Evolutionary conservation across 2,888 invertebrate species (phyloP).

Genomic region (Eupithecia dodoneata): DNA sequence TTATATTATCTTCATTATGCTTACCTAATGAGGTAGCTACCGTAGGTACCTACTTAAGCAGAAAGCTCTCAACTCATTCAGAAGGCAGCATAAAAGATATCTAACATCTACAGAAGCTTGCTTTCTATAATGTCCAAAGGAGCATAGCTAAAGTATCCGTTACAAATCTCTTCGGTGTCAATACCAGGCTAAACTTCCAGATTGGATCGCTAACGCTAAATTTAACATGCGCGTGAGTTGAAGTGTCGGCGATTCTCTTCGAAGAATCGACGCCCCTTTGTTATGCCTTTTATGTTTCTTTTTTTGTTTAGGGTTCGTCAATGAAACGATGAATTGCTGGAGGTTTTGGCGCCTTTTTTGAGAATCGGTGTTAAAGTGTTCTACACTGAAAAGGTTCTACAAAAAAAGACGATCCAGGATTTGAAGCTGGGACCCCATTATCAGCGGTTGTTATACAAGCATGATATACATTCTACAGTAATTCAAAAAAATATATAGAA

Average conservation of each 20-base stretch:
- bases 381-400: not conserved
- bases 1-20: too few species aligned
- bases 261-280: conserved; percentile 78
- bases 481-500: too few species aligned
- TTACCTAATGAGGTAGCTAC: too few species aligned
- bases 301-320: conserved; percentile 25
- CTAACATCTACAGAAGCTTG: not conserved
- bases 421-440: too few species aligned
- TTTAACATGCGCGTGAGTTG: conserved; percentile 70
- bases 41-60: too few species aligned
- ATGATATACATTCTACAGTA: too few species aligned
- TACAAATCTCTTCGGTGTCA: conserved; percentile 46
- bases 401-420: not conserved
- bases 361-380: not conserved
- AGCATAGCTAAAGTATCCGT: conserved; percentile 30
- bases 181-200: conserved; percentile 54
- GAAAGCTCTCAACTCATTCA: not conserved
- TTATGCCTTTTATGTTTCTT: conserved; percentile 66
- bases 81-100: not conserved
- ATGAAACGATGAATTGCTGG: not conserved
- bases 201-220: conserved; percentile 82
- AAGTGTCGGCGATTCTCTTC: conserved; percentile 70
- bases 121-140: conserved; percentile 5
- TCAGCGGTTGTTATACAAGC: too few species aligned
- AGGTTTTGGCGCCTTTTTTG: not conserved